Conservation (phyloP, 1,140 invertebrate species). For the Cydia pomonella region DNA sequence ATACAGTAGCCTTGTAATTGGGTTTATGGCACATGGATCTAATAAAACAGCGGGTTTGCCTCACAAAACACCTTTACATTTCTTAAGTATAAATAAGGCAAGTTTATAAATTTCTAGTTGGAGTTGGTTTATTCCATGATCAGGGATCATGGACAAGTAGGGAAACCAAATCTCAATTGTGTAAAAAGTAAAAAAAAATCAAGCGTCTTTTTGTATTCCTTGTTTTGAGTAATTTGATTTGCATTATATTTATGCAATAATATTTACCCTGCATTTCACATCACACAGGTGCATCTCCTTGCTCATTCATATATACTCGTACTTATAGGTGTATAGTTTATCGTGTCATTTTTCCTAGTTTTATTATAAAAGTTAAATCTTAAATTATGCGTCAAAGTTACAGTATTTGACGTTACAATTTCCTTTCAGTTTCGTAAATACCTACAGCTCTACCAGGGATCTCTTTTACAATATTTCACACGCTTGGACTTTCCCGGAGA, state of each 20-base stretch:
- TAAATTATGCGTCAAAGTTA: no score
- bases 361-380: no score
- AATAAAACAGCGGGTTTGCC: not conserved
- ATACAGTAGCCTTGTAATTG: slow-evolving; percentile 3
- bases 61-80: slow-evolving; percentile 14
- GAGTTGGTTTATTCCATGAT: not conserved
- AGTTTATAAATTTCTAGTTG: not conserved
- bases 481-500: not conserved
- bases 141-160: no score
- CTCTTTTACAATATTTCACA: slow-evolving; percentile 15
- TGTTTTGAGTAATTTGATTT: not conserved
- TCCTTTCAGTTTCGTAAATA: no score
- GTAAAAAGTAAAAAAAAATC: not conserved
- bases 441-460: not conserved
- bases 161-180: not conserved
- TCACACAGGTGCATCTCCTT: no score
- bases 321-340: no score
- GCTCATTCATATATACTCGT: no score
- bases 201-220: not conserved
- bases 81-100: not conserved
- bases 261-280: no score
- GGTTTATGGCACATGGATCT: slow-evolving; percentile 8
- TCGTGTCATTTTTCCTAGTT: no score
- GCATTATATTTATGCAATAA: no score
- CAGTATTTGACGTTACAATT: no score